Percentiles rank a stretch among this genome's conserved stretches.
Conservation (phyloP, 2,888 invertebrate species). For the Idaea aversata region DNA sequence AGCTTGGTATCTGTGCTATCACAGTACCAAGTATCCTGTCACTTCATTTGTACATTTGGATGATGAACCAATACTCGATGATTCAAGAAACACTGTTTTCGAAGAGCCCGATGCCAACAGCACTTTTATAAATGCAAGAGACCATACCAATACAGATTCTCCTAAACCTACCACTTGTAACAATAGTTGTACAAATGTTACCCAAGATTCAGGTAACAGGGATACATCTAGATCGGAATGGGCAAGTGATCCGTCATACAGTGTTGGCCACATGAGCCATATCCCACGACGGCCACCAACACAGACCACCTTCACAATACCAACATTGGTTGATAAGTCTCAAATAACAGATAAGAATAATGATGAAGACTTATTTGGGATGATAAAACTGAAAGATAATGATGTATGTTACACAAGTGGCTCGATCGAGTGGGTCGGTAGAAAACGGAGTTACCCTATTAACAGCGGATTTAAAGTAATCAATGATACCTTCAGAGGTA, state of each 20-base stretch:
- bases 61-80: conserved; percentile 31
- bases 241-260: conserved; percentile 31
- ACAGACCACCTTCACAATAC: conserved; percentile 58
- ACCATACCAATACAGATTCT: background rate
- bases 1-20: conserved; percentile 71
- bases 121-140: conserved; percentile 33
- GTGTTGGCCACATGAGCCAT: conserved; percentile 64
- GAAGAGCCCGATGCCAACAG: conserved; percentile 51
- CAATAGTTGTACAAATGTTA: background rate
- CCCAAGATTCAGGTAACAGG: background rate
- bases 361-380: conserved; percentile 60
- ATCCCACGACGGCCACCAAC: conserved; percentile 63
- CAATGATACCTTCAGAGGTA: conserved; percentile 36
- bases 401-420: conserved; percentile 76
- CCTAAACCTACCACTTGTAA: background rate
- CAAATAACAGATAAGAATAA: conserved; percentile 28
- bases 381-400: conserved; percentile 67
- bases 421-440: conserved; percentile 73
- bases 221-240: conserved; percentile 7
- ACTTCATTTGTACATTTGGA: conserved; percentile 64
- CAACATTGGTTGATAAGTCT: conserved; percentile 47
- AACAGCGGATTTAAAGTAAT: conserved; percentile 72
- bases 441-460: conserved; percentile 65
- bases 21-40: conserved; percentile 64
- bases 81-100: conserved; percentile 24